Conservation (phyloP, 2,888 invertebrate genomes). For the Cyclophora punctaria region DNA sequence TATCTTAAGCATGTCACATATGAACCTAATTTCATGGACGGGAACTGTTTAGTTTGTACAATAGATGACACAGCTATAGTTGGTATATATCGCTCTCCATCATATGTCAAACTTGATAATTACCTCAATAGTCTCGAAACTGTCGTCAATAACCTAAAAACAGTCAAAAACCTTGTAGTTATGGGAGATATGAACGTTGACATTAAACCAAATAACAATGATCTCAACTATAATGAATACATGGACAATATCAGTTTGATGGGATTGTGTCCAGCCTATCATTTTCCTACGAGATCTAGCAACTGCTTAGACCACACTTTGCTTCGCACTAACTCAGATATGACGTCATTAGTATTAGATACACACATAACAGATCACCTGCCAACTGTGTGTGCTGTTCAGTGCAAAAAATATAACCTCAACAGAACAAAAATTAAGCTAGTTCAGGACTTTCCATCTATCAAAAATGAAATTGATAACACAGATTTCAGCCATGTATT, state of each 20-base stretch:
- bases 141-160: no score
- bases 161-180: not conserved
- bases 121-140: no score
- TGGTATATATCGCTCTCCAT: constrained; percentile 2
- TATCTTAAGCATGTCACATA: not conserved
- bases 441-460: not conserved
- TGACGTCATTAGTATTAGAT: not conserved
- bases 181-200: not conserved
- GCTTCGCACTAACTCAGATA: not conserved
- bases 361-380: not conserved
- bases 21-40: constrained; percentile 7
- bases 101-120: not conserved
- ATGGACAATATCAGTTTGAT: not conserved
- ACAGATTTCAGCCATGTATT: not conserved
- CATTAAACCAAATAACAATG: not conserved
- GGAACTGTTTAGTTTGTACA: constrained; percentile 1
- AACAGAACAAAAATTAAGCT: not conserved
- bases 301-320: not conserved
- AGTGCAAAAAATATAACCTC: not conserved
- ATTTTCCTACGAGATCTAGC: not conserved
- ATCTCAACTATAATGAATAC: not conserved
- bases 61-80: not conserved
- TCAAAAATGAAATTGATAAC: not conserved
- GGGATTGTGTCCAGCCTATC: not conserved
- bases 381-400: not conserved